Conservation (phyloP, 2,888 invertebrate species). For the Smittia sp. region DNA sequence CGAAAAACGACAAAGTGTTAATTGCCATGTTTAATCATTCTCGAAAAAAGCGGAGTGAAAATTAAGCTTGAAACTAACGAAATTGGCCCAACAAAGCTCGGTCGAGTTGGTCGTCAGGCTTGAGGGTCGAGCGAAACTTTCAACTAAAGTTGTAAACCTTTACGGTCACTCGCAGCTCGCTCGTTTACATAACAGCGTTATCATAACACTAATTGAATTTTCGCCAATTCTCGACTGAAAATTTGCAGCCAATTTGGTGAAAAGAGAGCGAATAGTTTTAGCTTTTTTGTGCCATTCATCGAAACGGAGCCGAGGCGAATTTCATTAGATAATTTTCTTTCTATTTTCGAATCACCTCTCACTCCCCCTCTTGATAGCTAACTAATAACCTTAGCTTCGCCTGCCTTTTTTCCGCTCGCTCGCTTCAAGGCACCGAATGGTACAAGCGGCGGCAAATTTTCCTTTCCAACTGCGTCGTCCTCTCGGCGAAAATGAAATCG, state of each 20-base stretch:
- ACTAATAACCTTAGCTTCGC: slow-evolving; percentile 4
- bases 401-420: neutral
- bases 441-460: slow-evolving; percentile 4
- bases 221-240: neutral
- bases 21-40: neutral
- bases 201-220: neutral
- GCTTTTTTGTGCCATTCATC: neutral
- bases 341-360: neutral
- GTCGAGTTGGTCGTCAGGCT: no score
- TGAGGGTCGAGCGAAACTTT: neutral
- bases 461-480: neutral
- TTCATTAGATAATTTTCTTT: slow-evolving; percentile 25
- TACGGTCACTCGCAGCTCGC: neutral
- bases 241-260: neutral
- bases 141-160: neutral
- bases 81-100: no score
- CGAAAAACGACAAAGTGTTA: neutral
- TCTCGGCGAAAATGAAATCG: neutral
- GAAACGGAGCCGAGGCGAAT: neutral
- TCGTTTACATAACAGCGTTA: neutral
- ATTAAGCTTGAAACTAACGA: neutral
- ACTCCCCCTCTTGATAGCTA: neutral
- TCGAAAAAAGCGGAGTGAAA: neutral
- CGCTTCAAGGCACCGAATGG: slow-evolving; percentile 16
- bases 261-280: neutral